Conservation (phyloP, 2,113 vertebrate genomes). For the Prunella fulvescens region DNA sequence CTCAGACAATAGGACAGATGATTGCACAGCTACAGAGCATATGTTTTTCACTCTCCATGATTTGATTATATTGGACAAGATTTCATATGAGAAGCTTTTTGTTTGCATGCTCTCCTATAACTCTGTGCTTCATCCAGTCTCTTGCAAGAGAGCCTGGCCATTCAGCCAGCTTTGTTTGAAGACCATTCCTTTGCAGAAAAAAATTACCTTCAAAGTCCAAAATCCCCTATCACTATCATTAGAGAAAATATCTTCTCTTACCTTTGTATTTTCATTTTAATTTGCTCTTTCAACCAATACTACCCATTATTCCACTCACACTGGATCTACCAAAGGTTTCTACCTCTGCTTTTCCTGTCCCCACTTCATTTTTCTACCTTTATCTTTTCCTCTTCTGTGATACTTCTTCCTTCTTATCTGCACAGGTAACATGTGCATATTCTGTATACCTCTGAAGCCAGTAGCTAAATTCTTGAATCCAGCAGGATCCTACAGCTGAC, state of each 20-base stretch:
- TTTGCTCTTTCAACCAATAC: neutral
- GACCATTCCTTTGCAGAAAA: neutral
- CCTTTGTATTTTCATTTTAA: neutral
- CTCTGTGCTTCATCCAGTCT: neutral
- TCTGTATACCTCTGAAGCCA: neutral
- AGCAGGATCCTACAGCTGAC: neutral
- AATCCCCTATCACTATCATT: neutral
- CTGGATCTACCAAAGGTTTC: neutral
- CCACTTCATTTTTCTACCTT: neutral
- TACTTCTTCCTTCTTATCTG: neutral
- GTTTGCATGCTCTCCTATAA: neutral
- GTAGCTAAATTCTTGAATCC: neutral
- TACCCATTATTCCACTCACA: neutral
- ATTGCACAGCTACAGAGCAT: neutral
- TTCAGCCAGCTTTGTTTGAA: neutral
- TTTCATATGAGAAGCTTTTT: neutral
- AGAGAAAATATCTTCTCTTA: neutral
- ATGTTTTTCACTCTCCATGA: neutral
- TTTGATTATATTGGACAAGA: neutral
- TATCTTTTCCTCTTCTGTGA: neutral
- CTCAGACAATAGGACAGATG: neutral
- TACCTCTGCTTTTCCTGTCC: neutral
- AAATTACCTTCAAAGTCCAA: neutral
- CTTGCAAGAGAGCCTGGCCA: neutral
- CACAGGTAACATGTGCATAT: neutral